A percentile compares a stretch with the other conserved stretches of the same genome.
Conservation (phyloP, 2,113 vertebrate species). For the Cebus imitator region DNA sequence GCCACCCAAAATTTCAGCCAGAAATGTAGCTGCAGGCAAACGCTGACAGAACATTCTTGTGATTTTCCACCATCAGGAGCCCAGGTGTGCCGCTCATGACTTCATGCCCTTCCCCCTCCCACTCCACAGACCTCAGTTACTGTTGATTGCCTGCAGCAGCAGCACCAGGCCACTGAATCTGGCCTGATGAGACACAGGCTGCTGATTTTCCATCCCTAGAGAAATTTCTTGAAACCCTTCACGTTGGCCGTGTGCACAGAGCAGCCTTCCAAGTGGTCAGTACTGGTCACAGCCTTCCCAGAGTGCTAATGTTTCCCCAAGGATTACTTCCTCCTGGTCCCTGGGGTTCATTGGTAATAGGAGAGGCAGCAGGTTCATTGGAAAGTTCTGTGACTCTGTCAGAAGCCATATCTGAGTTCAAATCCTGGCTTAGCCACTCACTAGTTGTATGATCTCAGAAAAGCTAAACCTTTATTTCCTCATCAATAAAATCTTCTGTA, state of each 20-base stretch:
- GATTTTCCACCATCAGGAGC: conserved; percentile 50
- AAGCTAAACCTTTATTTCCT: neutral
- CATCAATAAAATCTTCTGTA: neutral
- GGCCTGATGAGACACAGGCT: neutral
- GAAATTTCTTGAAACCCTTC: neutral
- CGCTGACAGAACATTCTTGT: neutral
- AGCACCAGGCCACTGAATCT: neutral
- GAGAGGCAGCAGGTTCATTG: neutral
- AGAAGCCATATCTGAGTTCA: conserved; percentile 27
- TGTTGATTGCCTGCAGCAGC: neutral
- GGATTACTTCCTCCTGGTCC: neutral
- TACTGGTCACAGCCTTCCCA: neutral
- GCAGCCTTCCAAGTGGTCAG: neutral
- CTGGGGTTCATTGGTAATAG: neutral
- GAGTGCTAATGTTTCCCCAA: neutral
- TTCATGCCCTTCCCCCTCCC: neutral
- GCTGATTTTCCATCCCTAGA: neutral
- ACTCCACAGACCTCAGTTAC: neutral
- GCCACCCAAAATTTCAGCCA: conserved; percentile 59
- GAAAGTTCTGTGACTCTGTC: neutral
- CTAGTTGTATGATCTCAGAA: neutral
- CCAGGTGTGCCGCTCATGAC: conserved; percentile 21
- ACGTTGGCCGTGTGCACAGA: neutral
- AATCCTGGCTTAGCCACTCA: neutral
- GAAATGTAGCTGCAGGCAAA: conserved; percentile 55